Base-by-base conservation (phyloP, 2,888 invertebrate genomes). In the Drosophila seclusa region DNA sequence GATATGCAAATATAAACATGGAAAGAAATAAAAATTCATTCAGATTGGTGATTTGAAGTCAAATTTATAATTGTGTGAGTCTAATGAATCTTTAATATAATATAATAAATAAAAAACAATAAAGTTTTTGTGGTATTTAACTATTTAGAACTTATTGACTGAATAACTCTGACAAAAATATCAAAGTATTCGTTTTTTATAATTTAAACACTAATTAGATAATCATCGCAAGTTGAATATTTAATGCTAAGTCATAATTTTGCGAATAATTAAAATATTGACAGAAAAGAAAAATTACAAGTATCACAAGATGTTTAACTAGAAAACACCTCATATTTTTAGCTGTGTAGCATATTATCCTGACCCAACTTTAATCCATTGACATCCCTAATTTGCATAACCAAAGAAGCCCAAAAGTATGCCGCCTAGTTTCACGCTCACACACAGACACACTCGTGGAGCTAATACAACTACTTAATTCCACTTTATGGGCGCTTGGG, bases 401-500 rank as follows among this genome's bases (percentile, higher is more conserved):
- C 62, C 49, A 52, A 69, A 71, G 64, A 29, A 55, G 60, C 62
- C 49, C 34, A 68, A 72, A 87, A 80, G 73, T 76, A 70, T 78
- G 85, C 85, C 80, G 67, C 53, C 52, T 55, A 55, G 50, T 54
- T 54, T 40, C 38, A 60, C n/a, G 57, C 40, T 45, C 45, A 45
- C 61, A 52, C 34, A 55, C 50, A 45, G 32, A 50, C 11, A 34
- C 27, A 36, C 29, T 31, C 16, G n/a, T 29, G 48, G 52, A 69
- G 52, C 69, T 70, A 78, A 80, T 71, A 70, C 75, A 75, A 75
- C 72, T 81, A 81, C 68, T 86, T 86, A 86, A 86, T 90, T 76
- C 90, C 76, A 67, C 73, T 86, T 86, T 86, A 90, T 88, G 78
- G 87, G 75, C 88, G 69, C 68, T 52, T 72, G 70, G 75, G 90